Percentiles rank a stretch among this genome's conserved stretches.
phyloP scores from a whole-genome alignment of 2,888 invertebrate species.

The Pomacea canaliculata region DNA sequence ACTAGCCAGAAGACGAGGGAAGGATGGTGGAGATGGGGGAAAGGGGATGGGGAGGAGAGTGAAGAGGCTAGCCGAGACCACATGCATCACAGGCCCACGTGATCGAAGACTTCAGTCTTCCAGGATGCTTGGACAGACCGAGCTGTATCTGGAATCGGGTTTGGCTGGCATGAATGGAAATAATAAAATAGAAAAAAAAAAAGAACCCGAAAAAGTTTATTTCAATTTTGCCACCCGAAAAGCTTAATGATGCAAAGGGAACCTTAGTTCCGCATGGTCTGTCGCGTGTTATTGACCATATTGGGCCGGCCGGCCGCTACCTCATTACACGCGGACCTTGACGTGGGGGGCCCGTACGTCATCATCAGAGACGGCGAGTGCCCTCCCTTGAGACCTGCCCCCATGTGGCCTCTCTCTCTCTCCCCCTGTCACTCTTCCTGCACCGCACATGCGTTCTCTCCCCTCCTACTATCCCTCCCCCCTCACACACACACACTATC shows the following conservation, averaged over 20 bases:
- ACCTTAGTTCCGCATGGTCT: conserved; percentile 12
- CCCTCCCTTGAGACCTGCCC: not conserved
- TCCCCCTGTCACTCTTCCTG: too few species aligned
- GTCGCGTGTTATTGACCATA: conserved; percentile 16
- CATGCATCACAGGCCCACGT: not conserved
- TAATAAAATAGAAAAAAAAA: not conserved
- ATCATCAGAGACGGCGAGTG: conserved; percentile 20
- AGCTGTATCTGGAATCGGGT: not conserved
- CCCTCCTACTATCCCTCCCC: too few species aligned
- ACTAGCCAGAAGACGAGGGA: not conserved
- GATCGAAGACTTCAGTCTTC: too few species aligned
- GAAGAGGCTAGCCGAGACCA: not conserved
- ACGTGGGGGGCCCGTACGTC: conserved; percentile 26
- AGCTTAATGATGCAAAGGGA: conserved; percentile 27
- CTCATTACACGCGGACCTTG: conserved; percentile 12
- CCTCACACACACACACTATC: too few species aligned
- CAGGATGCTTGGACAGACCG: too few species aligned
- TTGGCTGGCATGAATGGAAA: not conserved
- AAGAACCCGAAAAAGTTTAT: conserved; percentile 26
- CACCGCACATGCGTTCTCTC: too few species aligned
- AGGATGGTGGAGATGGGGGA: not conserved
- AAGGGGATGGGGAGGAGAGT: not conserved
- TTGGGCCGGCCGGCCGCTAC: conserved; percentile 15
- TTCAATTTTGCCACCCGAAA: conserved; percentile 27
- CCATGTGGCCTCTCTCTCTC: too few species aligned